Evolutionary conservation across 2,797 vertebrate species (phyloP).

Genomic region (Lutjanus argentimaculatus): DNA sequence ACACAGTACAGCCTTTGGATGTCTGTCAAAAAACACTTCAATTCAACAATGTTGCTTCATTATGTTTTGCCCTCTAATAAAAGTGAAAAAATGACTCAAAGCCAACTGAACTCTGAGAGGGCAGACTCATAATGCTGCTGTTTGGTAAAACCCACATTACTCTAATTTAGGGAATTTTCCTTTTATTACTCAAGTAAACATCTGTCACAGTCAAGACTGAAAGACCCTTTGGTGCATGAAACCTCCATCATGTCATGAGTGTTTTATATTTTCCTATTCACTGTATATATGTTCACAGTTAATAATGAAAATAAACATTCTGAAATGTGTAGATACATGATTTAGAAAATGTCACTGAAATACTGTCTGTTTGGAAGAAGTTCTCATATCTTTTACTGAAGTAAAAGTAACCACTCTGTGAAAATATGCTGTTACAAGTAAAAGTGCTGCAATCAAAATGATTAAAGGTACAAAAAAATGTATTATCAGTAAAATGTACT

Average conservation of each 20-base stretch:
- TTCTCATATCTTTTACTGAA: neutral
- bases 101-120: constrained; percentile 13
- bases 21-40: neutral
- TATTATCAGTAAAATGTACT: no score
- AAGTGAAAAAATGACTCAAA: no score
- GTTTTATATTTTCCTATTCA: constrained; percentile 9
- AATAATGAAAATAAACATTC: constrained; percentile 35
- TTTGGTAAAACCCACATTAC: neutral
- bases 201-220: neutral
- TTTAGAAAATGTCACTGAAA: constrained; percentile 7
- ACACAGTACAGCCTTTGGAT: neutral
- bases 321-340: neutral
- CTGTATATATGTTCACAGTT: constrained; percentile 20
- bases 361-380: neutral
- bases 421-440: neutral
- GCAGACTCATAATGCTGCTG: constrained; percentile 2
- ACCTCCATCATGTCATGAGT: neutral
- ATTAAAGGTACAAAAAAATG: neutral
- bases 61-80: neutral
- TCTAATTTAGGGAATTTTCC: neutral
- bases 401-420: neutral
- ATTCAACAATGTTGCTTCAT: neutral
- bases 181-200: neutral
- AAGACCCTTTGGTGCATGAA: neutral
- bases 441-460: neutral